Evolutionary conservation across 1,140 invertebrate genomes (phyloP), one percentile per base, ranked within the genome.

Genomic region (Spodoptera frugiperda): DNA sequence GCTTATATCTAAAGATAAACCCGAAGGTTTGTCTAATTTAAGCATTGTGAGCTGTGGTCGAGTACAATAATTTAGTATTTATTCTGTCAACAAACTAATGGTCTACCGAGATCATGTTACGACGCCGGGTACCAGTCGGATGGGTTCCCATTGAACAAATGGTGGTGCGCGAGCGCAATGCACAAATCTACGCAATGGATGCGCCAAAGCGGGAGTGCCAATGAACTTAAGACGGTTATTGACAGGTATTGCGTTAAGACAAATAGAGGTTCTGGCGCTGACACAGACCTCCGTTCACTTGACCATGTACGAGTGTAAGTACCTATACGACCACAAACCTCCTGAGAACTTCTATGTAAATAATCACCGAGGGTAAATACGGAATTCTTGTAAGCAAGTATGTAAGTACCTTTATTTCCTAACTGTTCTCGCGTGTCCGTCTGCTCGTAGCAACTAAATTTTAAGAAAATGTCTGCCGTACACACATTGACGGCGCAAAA

Each of bases 161-260:
- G 80, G 81, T 85, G 83, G 83, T 86, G 89, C 84, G 86, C 86
- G 79, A 80, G 83, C 81, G 83, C 84, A 68, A 67, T 91, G 91
- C 91, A 91, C 89, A 90, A 89, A 90, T 91, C 86, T 87, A 91
- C 84, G 87, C 89, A 86, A 89, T 89, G 82, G 86, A 87, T 89
- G 89, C 90, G 89, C 92, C 87, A 92, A 92, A 92, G 89, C 88
- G 82, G 84, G 84, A 88, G 88, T 92, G 91, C 90, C 90, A 93
- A 89, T 93, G 91, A 92, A 93, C 90, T 92, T 91, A 85, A 85
- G 87, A 87, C 86, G 87, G 89, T 87, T 91, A 92, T 93, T 93
- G 92, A 93, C 91, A 91, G 89, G 89, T 90, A 92, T 92, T 92
- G 91, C 91, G 92, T 92, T 92, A 92, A 93, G 89, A 92, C 91